Evolutionary conservation across 2,113 vertebrate species (phyloP), one percentile per base, ranked within the genome.

Genomic region (Genyomyrus donnyi): DNA sequence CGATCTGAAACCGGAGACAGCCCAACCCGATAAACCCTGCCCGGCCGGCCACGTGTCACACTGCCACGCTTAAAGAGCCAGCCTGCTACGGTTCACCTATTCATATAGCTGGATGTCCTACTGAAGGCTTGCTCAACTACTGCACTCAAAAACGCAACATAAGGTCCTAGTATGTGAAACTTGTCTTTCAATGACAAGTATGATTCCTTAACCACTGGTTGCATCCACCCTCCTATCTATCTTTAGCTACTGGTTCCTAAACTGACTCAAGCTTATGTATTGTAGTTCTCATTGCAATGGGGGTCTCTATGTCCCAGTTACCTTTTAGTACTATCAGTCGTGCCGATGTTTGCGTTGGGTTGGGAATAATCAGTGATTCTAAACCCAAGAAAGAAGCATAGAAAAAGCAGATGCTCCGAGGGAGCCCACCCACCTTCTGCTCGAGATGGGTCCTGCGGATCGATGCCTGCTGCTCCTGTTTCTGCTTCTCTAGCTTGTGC

Each of bases 391-490:
- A 42, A 19, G 74, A 42, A 7, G 35, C 35, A 35, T 35, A 80
- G 74, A 8, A 19, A 15, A 19, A 35, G 35, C 17, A 19, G 31
- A 80, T 35, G 35, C 13, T 19, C 74, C 5, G n/a, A 70, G n/a
- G 27, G 10, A 70, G 11, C 7, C 2, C n/a, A 91, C 90, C 17
- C 91, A 99, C 98, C 98, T 99, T 99, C 93, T 99, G 98, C 89
- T 99, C 98, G 39, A 99, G 97, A 92, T 99, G 98, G 87, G 98
- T 98, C 93, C 98, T 96, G 93, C 98, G 97, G 93, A 99, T 96
- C 0, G 98, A 99, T 93, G 99, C 98, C 94, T 98, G 97, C 94
- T 99, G 98, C 96, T 99, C 97, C 92, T 98, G 96, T 95, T 99
- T 99, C 96, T 99, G 98, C 94, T 97, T 97, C 92, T 99, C 98